Conservation (phyloP, 2,113 vertebrate species). For the Ranitomeya imitator region DNA sequence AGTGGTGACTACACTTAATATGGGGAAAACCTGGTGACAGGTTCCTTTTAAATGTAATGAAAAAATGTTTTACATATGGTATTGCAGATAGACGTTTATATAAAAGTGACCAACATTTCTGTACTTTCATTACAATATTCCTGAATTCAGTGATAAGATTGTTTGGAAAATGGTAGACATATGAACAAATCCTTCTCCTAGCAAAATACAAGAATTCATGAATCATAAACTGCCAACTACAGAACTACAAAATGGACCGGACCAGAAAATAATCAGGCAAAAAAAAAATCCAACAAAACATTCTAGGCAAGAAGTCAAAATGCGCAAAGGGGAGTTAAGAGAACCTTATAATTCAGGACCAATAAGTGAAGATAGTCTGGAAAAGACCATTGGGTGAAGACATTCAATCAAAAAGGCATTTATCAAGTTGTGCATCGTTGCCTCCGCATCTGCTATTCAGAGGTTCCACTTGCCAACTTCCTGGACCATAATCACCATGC, state of each 20-base stretch:
- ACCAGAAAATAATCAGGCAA: background rate
- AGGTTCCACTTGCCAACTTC: background rate
- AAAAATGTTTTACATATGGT: too few species aligned
- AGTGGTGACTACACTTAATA: too few species aligned
- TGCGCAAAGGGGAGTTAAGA: background rate
- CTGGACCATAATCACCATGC: constrained; percentile 1
- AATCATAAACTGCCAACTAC: background rate
- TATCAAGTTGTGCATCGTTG: constrained; percentile 15
- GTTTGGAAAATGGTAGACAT: background rate
- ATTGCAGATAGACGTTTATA: too few species aligned
- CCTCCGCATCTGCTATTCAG: constrained; percentile 15
- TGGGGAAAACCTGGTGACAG: too few species aligned
- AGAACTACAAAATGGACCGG: background rate
- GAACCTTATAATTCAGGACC: background rate
- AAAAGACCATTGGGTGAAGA: background rate
- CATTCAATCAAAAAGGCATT: constrained; percentile 17
- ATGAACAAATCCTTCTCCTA: background rate
- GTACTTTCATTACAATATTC: too few species aligned
- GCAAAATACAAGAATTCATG: background rate
- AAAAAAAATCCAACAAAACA: background rate
- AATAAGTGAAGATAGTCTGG: background rate
- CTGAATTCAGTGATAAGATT: too few species aligned
- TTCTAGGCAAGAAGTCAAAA: background rate
- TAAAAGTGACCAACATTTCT: too few species aligned
- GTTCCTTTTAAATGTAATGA: too few species aligned